These are phyloP conservation scores for Calameuta filiformis DNA, from an alignment of 2,888 invertebrate genomes.

Conservation along the genomic window DNA sequence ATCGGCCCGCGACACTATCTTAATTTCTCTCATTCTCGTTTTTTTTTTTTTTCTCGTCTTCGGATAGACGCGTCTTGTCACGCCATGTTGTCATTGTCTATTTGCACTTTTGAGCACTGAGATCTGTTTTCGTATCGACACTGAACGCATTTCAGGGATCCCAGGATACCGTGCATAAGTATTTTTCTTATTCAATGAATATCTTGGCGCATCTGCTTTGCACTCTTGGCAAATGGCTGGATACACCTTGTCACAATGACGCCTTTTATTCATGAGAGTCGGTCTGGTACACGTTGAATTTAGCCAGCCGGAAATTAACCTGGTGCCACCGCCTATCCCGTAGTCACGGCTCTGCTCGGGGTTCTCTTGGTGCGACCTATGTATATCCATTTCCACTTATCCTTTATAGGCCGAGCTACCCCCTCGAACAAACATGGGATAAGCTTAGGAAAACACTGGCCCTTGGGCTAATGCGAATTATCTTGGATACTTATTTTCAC, in stretches of 20 bases:
- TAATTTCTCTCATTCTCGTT: background rate
- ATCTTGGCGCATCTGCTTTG: background rate
- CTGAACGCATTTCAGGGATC: too few relatives aligned
- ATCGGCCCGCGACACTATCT: background rate
- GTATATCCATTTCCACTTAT: background rate
- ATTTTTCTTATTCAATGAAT: background rate
- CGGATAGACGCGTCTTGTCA: background rate
- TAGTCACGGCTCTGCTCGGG: background rate
- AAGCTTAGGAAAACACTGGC: background rate
- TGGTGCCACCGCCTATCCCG: background rate
- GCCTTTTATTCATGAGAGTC: background rate
- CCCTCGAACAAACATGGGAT: background rate
- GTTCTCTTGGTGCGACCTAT: too few relatives aligned
- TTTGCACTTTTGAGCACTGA: background rate
- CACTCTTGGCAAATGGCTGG: background rate
- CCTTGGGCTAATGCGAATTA: background rate
- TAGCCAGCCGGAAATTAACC: background rate
- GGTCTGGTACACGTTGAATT: conserved; percentile 2
- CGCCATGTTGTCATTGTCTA: background rate
- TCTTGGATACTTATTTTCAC: background rate
- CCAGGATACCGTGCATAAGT: background rate
- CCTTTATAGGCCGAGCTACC: background rate
- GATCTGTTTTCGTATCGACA: background rate
- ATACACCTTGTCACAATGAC: background rate
- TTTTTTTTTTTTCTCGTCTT: background rate